phyloP scores from a whole-genome alignment of 2,888 invertebrate species.

The Athalia rosae region DNA sequence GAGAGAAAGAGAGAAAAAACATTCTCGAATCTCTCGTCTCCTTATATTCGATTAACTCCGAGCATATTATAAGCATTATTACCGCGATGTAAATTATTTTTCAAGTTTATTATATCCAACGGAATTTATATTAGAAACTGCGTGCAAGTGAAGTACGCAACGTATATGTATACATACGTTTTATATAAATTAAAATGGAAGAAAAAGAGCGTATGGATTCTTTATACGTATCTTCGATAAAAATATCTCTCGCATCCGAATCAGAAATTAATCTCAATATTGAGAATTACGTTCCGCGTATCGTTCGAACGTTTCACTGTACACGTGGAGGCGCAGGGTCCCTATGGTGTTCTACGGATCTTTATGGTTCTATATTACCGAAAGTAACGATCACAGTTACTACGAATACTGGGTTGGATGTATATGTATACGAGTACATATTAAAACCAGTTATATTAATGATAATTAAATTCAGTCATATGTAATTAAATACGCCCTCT shows the following conservation, averaged over 20 bases:
- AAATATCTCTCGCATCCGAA: neutral
- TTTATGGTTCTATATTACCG: conserved; percentile 33
- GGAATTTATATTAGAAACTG: too few relatives aligned
- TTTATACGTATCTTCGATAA: neutral
- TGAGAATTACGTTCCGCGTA: neutral
- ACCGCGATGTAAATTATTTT: too few relatives aligned
- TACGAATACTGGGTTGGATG: neutral
- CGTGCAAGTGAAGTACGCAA: too few relatives aligned
- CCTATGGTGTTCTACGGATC: conserved; percentile 18
- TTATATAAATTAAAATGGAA: too few relatives aligned
- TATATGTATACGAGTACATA: conserved; percentile 19
- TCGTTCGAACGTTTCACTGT: conserved; percentile 8
- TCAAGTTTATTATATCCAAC: too few relatives aligned
- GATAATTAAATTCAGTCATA: conserved; percentile 39
- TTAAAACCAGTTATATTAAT: conserved; percentile 37
- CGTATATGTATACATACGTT: too few relatives aligned
- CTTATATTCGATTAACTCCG: too few relatives aligned
- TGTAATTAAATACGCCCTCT: conserved; percentile 41
- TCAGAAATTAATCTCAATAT: neutral
- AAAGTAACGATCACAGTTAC: conserved; percentile 36
- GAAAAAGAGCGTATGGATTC: too few relatives aligned
- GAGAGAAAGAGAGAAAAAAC: too few relatives aligned
- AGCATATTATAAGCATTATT: too few relatives aligned
- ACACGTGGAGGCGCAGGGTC: neutral
- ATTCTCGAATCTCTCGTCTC: too few relatives aligned